These are phyloP conservation scores for Deilephila elpenor DNA, from an alignment of 2,888 invertebrate genomes.

Conservation along the genomic window DNA sequence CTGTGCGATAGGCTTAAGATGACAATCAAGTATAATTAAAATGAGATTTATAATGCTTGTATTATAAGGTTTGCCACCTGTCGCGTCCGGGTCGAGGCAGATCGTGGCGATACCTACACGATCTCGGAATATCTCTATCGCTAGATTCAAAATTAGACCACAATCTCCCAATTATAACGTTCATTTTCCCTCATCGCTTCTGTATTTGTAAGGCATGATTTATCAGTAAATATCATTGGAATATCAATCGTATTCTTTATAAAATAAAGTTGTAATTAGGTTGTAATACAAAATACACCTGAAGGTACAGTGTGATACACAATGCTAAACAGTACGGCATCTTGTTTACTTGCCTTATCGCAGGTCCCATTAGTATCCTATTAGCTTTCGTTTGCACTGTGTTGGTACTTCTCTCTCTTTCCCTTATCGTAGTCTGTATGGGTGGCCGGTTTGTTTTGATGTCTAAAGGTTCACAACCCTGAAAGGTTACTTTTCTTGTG, in stretches of 20 bases:
- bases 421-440: conserved; percentile 20
- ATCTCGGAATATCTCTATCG: background rate
- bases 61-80: conserved; percentile 25
- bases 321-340: conserved; percentile 45
- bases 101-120: conserved; percentile 15
- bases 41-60: conserved; percentile 15
- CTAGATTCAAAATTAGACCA: background rate
- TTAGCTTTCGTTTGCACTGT: conserved; percentile 55
- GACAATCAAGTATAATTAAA: conserved; percentile 20
- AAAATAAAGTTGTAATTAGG: background rate
- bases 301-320: conserved; percentile 20
- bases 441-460: conserved; percentile 21
- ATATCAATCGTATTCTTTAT: background rate
- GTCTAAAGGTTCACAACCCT: background rate
- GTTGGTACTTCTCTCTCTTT: conserved; percentile 43
- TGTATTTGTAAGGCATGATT: background rate
- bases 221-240: background rate
- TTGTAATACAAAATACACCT: background rate
- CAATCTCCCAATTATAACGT: background rate
- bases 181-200: background rate
- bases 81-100: conserved; percentile 6
- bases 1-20: background rate
- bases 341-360: conserved; percentile 56
- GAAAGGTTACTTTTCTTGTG: background rate
- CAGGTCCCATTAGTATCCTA: conserved; percentile 55